These are phyloP conservation scores for Cardiocondyla obscurior DNA, from an alignment of 1,140 invertebrate species.

Conservation along the genomic window DNA sequence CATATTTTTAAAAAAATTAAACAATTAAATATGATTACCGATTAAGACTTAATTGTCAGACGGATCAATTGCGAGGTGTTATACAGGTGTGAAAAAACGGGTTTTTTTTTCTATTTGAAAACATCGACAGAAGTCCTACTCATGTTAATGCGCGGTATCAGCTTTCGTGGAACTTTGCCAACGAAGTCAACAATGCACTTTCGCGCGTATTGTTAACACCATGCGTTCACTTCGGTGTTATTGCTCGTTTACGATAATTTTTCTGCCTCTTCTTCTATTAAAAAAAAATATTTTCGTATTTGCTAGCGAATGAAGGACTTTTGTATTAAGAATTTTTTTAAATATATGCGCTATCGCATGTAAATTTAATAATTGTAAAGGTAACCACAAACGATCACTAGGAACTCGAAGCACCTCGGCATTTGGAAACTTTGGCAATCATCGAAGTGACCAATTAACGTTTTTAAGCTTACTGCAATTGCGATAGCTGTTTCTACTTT, in stretches of 20 bases:
- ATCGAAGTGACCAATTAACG: conserved; percentile 60
- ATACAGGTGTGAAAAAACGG: neutral
- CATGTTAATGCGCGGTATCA: neutral
- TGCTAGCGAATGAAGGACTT: neutral
- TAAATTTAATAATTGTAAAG: conserved; percentile 15
- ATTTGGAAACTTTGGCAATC: conserved; percentile 42
- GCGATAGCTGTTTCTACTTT: conserved; percentile 61
- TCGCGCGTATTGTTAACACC: neutral
- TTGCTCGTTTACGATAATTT: conserved; percentile 13
- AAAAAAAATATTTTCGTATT: neutral
- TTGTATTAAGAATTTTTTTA: neutral
- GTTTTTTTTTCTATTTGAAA: neutral
- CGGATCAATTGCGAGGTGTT: conserved; percentile 22
- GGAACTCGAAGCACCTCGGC: neutral
- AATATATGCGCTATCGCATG: neutral
- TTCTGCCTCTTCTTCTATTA: neutral
- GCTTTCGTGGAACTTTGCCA: neutral
- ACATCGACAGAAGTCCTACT: neutral
- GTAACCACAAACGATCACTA: neutral
- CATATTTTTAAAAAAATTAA: neutral
- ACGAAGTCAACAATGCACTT: neutral
- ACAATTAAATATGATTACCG: neutral
- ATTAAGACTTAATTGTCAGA: conserved; percentile 37
- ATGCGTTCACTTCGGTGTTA: neutral
- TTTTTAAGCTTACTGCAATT: conserved; percentile 62